Percentiles rank a stretch among this genome's conserved stretches.
Evolutionary conservation across 2,888 invertebrate species (phyloP).

Genomic region (Ophraella communa): DNA sequence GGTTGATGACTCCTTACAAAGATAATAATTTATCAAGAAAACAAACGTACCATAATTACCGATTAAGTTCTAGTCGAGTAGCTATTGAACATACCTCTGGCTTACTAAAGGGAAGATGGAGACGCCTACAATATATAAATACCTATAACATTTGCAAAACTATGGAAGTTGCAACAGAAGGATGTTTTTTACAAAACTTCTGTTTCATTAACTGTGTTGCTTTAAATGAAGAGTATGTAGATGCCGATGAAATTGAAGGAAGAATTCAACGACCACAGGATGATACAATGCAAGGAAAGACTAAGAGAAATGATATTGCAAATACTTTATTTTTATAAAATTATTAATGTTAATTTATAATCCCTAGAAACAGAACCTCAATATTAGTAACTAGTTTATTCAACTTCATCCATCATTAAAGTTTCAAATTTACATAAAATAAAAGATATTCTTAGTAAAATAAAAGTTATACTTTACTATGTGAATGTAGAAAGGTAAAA

Average conservation of each 20-base stretch:
- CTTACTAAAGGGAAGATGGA: neutral
- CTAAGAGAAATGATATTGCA: neutral
- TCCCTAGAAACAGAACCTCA: neutral
- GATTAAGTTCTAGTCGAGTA: neutral
- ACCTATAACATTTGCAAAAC: neutral
- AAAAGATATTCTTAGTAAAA: neutral
- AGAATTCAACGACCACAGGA: neutral
- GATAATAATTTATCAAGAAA: neutral
- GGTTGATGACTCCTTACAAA: neutral
- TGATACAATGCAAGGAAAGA: neutral
- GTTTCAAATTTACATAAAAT: neutral
- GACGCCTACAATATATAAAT: neutral
- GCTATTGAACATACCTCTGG: neutral
- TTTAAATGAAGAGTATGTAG: neutral
- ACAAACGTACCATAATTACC: neutral
- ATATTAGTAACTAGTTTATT: neutral
- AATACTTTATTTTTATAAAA: neutral
- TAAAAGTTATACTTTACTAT: neutral
- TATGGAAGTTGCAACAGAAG: neutral
- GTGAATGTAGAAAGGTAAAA: neutral
- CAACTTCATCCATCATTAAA: neutral
- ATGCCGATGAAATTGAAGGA: neutral
- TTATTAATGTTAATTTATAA: neutral
- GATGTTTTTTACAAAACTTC: neutral
- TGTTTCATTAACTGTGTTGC: neutral